Evolutionary conservation across 2,888 invertebrate genomes (phyloP).

Genomic region (Acronicta leporina): DNA sequence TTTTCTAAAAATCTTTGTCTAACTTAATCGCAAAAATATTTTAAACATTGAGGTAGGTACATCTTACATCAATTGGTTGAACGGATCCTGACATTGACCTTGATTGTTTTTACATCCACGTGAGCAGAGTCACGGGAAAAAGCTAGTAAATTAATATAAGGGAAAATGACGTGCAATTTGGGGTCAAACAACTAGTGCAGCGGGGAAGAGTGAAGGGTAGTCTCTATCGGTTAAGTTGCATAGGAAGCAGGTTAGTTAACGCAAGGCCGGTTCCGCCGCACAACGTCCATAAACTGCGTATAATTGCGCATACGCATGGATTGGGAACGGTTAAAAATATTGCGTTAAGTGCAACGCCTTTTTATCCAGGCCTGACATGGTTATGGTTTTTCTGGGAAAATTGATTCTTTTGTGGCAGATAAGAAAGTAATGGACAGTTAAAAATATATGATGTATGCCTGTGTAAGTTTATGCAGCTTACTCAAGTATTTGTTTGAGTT

Average conservation of each 20-base stretch:
- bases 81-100: no score
- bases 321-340: constrained; percentile 63
- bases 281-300: constrained; percentile 58
- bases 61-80: no score
- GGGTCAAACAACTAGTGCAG: constrained; percentile 54
- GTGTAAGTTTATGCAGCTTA: no score
- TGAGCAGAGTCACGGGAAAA: no score
- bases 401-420: constrained; percentile 5
- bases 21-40: no score
- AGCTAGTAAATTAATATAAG: not conserved
- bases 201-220: constrained; percentile 52
- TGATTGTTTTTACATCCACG: no score
- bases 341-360: constrained; percentile 28
- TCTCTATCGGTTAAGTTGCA: constrained; percentile 36
- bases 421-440: constrained; percentile 5
- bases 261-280: constrained; percentile 56
- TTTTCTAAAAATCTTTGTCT: no score
- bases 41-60: no score
- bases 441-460: no score
- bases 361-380: constrained; percentile 15
- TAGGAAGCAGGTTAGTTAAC: constrained; percentile 62
- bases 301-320: constrained; percentile 62
- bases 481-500: no score
- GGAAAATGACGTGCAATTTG: constrained; percentile 31
- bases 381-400: constrained; percentile 5